Percentiles rank a stretch among this genome's conserved stretches.
These are phyloP conservation scores for Aythya baeri DNA, from an alignment of 2,113 vertebrate genomes.

Conservation along the genomic window DNA sequence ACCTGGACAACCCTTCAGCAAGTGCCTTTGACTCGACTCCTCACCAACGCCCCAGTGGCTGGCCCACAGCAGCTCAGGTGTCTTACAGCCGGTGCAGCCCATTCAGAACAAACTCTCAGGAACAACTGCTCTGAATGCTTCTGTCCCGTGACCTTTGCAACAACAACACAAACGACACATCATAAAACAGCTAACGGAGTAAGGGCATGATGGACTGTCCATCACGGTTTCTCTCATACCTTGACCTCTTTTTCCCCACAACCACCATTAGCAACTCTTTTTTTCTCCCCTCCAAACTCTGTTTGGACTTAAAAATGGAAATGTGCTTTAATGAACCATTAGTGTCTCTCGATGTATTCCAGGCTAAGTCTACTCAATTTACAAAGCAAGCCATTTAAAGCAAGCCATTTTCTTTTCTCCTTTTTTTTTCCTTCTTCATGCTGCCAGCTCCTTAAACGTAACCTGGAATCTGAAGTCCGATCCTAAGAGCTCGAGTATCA, in stretches of 20 bases:
- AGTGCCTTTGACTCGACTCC: not conserved
- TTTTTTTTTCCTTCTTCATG: too few species aligned
- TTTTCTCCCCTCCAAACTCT: not conserved
- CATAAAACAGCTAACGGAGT: not conserved
- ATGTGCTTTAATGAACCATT: not conserved
- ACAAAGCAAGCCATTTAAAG: not conserved
- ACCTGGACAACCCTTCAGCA: not conserved
- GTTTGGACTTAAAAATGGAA: slow-evolving; percentile 8
- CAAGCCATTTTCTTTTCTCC: not conserved
- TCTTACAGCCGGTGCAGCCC: not conserved
- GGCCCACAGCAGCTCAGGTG: not conserved
- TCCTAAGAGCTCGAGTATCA: not conserved
- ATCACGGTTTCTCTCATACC: not conserved
- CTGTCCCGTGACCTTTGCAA: not conserved
- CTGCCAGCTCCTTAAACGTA: not conserved
- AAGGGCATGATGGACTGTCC: not conserved
- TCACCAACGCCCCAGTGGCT: not conserved
- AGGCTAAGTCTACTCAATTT: not conserved
- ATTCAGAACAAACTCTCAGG: not conserved
- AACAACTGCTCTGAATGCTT: not conserved
- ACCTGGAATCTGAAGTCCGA: not conserved
- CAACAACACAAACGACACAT: not conserved
- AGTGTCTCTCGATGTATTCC: not conserved
- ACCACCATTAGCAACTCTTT: not conserved
- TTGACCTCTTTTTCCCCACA: not conserved